Conservation (phyloP, 2,113 vertebrate species). For the Vireo altiloquus region DNA sequence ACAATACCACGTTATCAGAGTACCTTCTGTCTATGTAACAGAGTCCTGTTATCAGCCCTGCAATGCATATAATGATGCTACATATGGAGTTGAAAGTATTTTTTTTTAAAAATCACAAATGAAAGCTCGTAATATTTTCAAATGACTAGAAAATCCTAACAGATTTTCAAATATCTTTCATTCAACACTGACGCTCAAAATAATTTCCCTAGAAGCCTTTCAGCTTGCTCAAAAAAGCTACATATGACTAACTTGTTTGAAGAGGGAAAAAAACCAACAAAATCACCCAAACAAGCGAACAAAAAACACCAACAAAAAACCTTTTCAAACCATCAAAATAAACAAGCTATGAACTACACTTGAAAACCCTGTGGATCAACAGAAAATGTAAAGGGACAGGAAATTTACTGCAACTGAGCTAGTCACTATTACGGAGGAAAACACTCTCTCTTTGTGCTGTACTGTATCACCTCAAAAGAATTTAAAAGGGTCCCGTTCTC, state of each 20-base stretch:
- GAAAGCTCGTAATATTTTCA: background rate
- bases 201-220: background rate
- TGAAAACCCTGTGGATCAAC: background rate
- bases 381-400: background rate
- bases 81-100: accelerated
- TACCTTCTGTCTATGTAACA: background rate
- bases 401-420: background rate
- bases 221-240: background rate
- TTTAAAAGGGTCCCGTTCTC: accelerated
- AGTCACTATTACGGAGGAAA: background rate
- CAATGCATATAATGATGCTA: accelerated
- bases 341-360: background rate
- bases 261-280: accelerated
- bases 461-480: accelerated
- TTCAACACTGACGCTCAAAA: background rate
- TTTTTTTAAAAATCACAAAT: background rate
- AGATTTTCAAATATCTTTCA: background rate
- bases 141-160: accelerated
- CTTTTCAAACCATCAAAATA: background rate
- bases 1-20: background rate
- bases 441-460: accelerated
- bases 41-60: background rate
- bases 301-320: background rate
- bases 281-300: background rate
- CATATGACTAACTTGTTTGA: accelerated